A percentile compares a stretch with the other conserved stretches of the same genome.
These are phyloP conservation scores for Stictocephala bisonia DNA, from an alignment of 2,888 invertebrate species.

Conservation along the genomic window DNA sequence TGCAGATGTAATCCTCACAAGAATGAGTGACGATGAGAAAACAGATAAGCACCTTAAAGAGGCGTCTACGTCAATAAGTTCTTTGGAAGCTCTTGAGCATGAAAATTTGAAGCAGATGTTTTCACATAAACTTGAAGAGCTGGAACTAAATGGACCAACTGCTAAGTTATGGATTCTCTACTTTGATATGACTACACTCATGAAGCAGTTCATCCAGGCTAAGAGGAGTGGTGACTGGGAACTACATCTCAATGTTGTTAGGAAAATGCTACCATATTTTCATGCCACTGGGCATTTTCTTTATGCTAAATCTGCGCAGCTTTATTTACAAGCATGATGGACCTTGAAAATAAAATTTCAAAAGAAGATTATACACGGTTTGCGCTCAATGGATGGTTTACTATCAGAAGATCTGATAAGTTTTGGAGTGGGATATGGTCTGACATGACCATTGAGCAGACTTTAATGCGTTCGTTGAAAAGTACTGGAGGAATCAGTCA, in stretches of 20 bases:
- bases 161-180: conserved; percentile 39
- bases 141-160: conserved; percentile 23
- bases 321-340: conserved; percentile 55
- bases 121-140: conserved; percentile 8
- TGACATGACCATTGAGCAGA: conserved; percentile 61
- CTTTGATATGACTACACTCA: conserved; percentile 22
- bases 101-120: conserved; percentile 8
- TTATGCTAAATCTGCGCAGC: conserved; percentile 55
- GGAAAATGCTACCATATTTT: conserved; percentile 53
- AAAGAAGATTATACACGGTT: conserved; percentile 33
- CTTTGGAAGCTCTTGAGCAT: neutral
- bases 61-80: neutral
- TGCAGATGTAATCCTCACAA: too few species aligned
- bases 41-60: too few species aligned
- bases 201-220: conserved; percentile 41
- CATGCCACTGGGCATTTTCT: conserved; percentile 57
- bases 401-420: conserved; percentile 50
- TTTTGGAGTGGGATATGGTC: conserved; percentile 49
- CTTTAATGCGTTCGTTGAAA: conserved; percentile 60
- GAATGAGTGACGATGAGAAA: too few species aligned
- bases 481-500: conserved; percentile 58
- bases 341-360: conserved; percentile 23
- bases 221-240: conserved; percentile 52
- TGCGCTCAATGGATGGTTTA: conserved; percentile 46
- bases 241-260: conserved; percentile 51